Base-by-base conservation (phyloP, 1,140 invertebrate genomes). In the Popillia japonica region DNA sequence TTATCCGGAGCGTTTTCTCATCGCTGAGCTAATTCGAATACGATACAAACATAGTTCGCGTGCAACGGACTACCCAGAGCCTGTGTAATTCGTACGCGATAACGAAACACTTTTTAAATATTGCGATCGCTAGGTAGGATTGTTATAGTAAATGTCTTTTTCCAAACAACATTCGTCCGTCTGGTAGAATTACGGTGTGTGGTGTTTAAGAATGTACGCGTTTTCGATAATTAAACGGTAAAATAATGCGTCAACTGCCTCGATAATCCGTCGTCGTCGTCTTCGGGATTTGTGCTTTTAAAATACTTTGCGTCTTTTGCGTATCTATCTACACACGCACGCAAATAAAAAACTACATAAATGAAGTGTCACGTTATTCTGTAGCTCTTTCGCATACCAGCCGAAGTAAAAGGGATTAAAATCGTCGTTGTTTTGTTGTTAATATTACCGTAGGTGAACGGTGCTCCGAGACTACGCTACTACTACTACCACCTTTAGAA, bases 401-500 rank as follows among this genome's bases (percentile, higher is more conserved):
- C 48, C 14, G 48, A 55, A 55, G 48, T 55, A 55, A 55, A 55
- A 55, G 48, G 48, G 48, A 55, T 17, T 55, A 17, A 17, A 17
- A 55, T 55, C 14, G 48, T 55, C 44, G 10, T 48, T 6, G 48
- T 55, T n/a, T 6, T 55, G 10, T 55, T 55, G 48, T 55, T 55
- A n/a, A 55, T 55, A 55, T 55, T 55, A 55, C 48, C 48, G 48
- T 17, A 17, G 48, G 48, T 55, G 48, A 55, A 55, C 48, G 48
- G 48, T 55, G 48, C 48, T 55, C 48, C 48, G 11, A 34, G 27
- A 34, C 27, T 34, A 34, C 27, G 11, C 1, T 1, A 34, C 27
- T 34, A 34, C 27, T 17, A 55, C 48, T 55, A 55, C 14, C 48
- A 34, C 27, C 17, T 55, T n/a, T 55, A 55, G 48, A 55, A 2